phyloP scores from a whole-genome alignment of 1,140 invertebrate species.

The Apocrypta bakeri region DNA sequence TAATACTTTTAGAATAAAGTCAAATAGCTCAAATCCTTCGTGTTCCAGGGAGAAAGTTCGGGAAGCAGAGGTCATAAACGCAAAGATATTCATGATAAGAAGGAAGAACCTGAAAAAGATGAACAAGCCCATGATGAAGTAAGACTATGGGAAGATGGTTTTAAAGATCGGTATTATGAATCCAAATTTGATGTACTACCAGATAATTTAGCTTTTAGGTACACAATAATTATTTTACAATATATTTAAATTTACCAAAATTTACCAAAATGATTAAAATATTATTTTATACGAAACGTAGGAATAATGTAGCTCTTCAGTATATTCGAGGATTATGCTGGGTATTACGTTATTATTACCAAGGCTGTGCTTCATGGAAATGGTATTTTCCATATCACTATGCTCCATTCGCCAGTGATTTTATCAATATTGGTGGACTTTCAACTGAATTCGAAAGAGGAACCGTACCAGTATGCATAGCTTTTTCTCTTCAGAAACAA shows the following conservation, averaged over 20 bases:
- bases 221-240: slow-evolving; percentile 49
- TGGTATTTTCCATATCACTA: slow-evolving; percentile 99
- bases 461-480: slow-evolving; percentile 85
- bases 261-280: slow-evolving; percentile 1
- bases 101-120: slow-evolving; percentile 83
- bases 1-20: too few relatives aligned
- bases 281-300: slow-evolving; percentile 58
- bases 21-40: background rate
- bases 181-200: slow-evolving; percentile 94
- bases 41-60: slow-evolving; percentile 52
- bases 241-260: slow-evolving; percentile 25
- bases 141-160: slow-evolving; percentile 97
- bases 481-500: background rate
- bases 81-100: slow-evolving; percentile 66
- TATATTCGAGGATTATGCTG: slow-evolving; percentile 98
- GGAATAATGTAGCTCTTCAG: slow-evolving; percentile 92
- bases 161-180: slow-evolving; percentile 98
- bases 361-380: slow-evolving; percentile 99
- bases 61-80: slow-evolving; percentile 71
- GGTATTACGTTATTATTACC: slow-evolving; percentile 99
- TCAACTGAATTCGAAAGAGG: slow-evolving; percentile 91
- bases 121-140: slow-evolving; percentile 94
- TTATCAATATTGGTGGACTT: slow-evolving; percentile 91
- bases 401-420: slow-evolving; percentile 99
- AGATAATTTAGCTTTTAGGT: slow-evolving; percentile 90